Evolutionary conservation across 1,140 invertebrate genomes (phyloP), one percentile per base, ranked within the genome.

Genomic region (Stegodyphus mimosarum): DNA sequence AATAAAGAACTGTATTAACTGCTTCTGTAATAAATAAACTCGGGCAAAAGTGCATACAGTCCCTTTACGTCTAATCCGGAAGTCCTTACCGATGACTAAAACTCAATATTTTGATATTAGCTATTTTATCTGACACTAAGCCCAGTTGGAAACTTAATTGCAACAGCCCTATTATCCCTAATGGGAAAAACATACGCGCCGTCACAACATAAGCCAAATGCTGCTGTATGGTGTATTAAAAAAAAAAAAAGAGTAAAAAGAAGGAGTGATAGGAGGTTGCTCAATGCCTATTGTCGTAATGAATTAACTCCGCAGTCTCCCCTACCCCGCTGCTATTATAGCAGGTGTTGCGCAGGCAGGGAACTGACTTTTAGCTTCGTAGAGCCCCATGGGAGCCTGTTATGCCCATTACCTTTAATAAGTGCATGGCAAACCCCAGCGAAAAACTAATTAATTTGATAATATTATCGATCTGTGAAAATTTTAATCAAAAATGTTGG

Each of bases 361-460:
- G 17, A 67, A 67, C 18, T 66, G 78, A 81, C 78, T 79, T 60
- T 15, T 17, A 53, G 63, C 67, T 5, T 72, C 69, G 10, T 48
- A 50, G 11, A 49, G 73, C 75, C 81, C 66, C 81, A 55, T 33
- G 73, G 81, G 81, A 70, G 72, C 52, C 72, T 84, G 81, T 84
- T 63, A 69, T 11, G 51, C 15, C 81, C 81, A 83, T 83, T 83
- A 83, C 52, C 80, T 83, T 83, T 83, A 83, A 74, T 83, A 74
- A 83, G 60, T 83, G 80, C 74, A 74, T 60, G 70, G 80, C 70
- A 84, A 84, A 84, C 72, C 81, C 80, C 55, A 84, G 60, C 73
- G 72, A 84, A 66, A 81, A 84, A 84, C 64, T 84, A 84, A 84
- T 84, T 84, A 84, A 84, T 84, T 84, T 84, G 81, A 75, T 84